Conservation (phyloP, 2,797 vertebrate species). For the Oreonectes daqikongensis region DNA sequence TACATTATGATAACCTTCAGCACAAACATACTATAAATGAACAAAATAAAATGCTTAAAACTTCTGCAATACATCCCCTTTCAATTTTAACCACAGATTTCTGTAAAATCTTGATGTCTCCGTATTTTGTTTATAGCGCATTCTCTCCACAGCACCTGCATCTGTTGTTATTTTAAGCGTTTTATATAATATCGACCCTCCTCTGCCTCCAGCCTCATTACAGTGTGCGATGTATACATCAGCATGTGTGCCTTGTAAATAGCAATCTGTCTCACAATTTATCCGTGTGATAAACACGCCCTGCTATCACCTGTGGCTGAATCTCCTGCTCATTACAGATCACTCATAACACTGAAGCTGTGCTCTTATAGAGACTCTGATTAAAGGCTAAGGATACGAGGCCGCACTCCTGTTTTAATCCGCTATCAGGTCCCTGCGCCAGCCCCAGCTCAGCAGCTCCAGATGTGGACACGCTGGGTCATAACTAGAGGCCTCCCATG, state of each 20-base stretch:
- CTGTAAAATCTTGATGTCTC: background rate
- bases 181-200: slow-evolving; percentile 14
- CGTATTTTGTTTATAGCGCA: slow-evolving; percentile 24
- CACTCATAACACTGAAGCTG: background rate
- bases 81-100: background rate
- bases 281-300: slow-evolving; percentile 67
- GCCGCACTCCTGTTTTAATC: slow-evolving; percentile 3
- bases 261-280: slow-evolving; percentile 45
- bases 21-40: background rate
- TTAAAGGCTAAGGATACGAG: slow-evolving; percentile 14
- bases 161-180: slow-evolving; percentile 37
- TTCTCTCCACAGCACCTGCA: slow-evolving; percentile 22
- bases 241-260: slow-evolving; percentile 56
- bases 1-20: background rate
- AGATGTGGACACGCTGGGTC: slow-evolving; percentile 47
- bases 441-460: slow-evolving; percentile 32
- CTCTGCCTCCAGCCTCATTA: slow-evolving; percentile 11
- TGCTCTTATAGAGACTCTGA: slow-evolving; percentile 25
- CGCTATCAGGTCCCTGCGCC: slow-evolving; percentile 4
- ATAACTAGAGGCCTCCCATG: slow-evolving; percentile 37
- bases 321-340: slow-evolving; percentile 31
- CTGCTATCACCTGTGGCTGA: slow-evolving; percentile 20
- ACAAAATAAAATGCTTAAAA: background rate
- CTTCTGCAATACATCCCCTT: background rate
- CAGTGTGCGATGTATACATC: background rate